phyloP scores from a whole-genome alignment of 2,888 invertebrate genomes.

The Acrobasis suavella region DNA sequence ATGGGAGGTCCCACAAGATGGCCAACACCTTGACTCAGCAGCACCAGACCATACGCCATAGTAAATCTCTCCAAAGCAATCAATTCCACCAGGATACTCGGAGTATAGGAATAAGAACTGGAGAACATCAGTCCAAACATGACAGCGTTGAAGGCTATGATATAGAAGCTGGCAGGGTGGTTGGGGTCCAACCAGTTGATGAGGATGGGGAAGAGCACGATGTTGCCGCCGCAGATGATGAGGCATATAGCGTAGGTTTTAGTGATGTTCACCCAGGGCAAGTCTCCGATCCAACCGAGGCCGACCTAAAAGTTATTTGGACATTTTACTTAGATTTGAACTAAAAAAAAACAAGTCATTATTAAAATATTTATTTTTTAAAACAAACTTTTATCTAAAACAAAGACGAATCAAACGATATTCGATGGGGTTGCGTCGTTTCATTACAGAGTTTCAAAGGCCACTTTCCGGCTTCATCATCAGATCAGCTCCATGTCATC shows the following conservation, averaged over 20 bases:
- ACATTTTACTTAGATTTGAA: too few relatives aligned
- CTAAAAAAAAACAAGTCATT: too few relatives aligned
- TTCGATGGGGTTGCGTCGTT: too few relatives aligned
- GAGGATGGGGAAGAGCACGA: conserved; percentile 83
- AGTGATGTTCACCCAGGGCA: conserved; percentile 91
- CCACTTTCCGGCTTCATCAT: too few relatives aligned
- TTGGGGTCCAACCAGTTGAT: conserved; percentile 61
- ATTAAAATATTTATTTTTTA: too few relatives aligned
- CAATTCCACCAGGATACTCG: conserved; percentile 94
- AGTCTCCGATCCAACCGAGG: conserved; percentile 95
- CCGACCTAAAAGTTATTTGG: conserved; percentile 80
- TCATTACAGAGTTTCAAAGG: too few relatives aligned
- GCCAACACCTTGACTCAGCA: conserved; percentile 95
- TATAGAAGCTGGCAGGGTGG: conserved; percentile 71
- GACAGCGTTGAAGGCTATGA: conserved; percentile 80
- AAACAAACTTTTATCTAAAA: too few relatives aligned
- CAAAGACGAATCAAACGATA: too few relatives aligned
- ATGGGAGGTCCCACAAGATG: conserved; percentile 96
- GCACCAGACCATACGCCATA: conserved; percentile 94
- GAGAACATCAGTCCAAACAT: conserved; percentile 95
- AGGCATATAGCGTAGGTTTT: conserved; percentile 92
- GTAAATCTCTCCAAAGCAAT: conserved; percentile 96
- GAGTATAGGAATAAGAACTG: conserved; percentile 95
- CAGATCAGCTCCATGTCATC: too few relatives aligned
- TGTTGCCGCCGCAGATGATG: conserved; percentile 84